Evolutionary conservation across 1,140 invertebrate species (phyloP), one percentile per base, ranked within the genome.

Genomic region (Littorina saxatilis): DNA sequence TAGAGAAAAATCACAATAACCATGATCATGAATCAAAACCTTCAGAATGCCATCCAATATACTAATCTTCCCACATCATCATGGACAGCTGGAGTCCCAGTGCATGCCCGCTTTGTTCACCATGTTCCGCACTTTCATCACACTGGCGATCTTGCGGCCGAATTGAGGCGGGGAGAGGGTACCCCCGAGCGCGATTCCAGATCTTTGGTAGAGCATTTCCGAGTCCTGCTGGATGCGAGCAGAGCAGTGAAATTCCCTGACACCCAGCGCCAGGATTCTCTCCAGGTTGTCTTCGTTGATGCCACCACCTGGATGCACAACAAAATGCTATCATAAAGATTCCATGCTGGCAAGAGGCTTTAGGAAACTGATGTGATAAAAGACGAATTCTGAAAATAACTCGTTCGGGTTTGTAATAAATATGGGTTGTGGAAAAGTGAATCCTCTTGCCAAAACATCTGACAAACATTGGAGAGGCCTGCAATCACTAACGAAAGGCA

Each of bases 201-300:
- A 37, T 74, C 90, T 92, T 70, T 79, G 80, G 70, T 81, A 89
- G 9, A 70, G 78, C 91, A 92, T 92, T 23, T 78, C 78, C 20
- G 91, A 92, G 27, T 83, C 43, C 40, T 90, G 90, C 52, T 88
- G 66, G 78, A 89, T 92, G 81, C 94, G 94, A 4, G 95, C 96
- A 0, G 96, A 96, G 9, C 94, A 95, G 89, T 97, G 96, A 88
- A 96, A 95, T 89, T 97, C 96, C 35, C 88, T 92, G 0, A 94
- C 95, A 27, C 94, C 93, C 11, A 95, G 95, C 50, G 90, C 87
- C 23, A 96, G 92, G 70, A 98, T 95, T 74, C 93, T 92, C 43
- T 92, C 90, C 17, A 96, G 92, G 93, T 98, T 98, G 9, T 94
- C 92, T n/a, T 93, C 92, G 73, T 93, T 96, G 0, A 98, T 94